Evolutionary conservation across 2,113 vertebrate species (phyloP), one percentile per base, ranked within the genome.

Genomic region (Oncorhynchus mykiss): DNA sequence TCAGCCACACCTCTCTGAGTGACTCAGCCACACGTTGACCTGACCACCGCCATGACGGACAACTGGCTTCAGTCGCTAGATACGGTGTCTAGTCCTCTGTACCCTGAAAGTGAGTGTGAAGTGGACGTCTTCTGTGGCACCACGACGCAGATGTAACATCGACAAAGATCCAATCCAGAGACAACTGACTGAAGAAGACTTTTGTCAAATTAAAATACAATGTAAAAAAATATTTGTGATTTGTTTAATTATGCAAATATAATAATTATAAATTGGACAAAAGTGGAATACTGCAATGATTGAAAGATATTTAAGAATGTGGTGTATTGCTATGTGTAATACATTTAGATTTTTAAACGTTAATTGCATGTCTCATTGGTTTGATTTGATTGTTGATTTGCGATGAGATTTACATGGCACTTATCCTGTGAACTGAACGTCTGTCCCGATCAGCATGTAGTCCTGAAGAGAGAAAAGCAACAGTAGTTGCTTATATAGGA

Each of bases 1-100:
- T 97, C 25, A 54, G 85, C 18, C 92, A 86, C 73, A 92, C 94
- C 25, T 93, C 92, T 8, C 90, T 96, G 62, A 87, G 71, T 48
- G 73, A 71, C 51, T 0, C 66, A 1, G 60, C 5, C 48, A 68
- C 4, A 49, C 67, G 34, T 60, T 62, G 45, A 20, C 49, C 14
- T 0, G 39, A 76, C 12, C 72, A 20, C 22, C 66, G 24, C 70
- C 39, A 0, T 13, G 39, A 70, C 11, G 49, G 71, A 77, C 77
- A 67, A 12, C n/a, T 67, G 51, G 62, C 60, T 18, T 64, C 60
- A 22, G 18, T 69, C 60, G 82, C n/a, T 45, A 45, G 39, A 45
- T 11, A 20, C 49, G 54, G 45, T 54, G n/a, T 31, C 16, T 24
- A 48, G 59, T 16, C 4, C 39, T 45, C 39, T 45, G 9, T 45